Evolutionary conservation across 2,888 invertebrate genomes (phyloP).

Genomic region (Dendrolimus pini): DNA sequence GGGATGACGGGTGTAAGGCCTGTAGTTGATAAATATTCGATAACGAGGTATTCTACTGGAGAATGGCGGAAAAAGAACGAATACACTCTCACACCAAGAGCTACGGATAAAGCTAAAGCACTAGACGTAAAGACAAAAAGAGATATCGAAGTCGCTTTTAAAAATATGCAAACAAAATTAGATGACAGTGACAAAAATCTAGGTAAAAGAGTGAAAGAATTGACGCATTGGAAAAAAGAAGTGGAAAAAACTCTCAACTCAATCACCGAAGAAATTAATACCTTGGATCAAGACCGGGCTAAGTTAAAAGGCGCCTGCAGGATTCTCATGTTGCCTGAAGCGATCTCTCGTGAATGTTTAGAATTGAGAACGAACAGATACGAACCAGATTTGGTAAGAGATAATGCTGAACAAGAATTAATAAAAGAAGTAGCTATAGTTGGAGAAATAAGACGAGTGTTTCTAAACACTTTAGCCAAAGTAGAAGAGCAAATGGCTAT

Average conservation of each 20-base stretch:
- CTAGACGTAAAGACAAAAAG: conserved; percentile 35
- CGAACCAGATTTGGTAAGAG: conserved; percentile 86
- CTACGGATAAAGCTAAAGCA: conserved; percentile 44
- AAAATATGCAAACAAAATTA: conserved; percentile 69
- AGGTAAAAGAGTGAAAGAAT: conserved; percentile 37
- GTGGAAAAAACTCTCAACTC: conserved; percentile 78
- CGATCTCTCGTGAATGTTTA: conserved; percentile 83
- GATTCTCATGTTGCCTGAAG: conserved; percentile 82
- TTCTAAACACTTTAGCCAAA: conserved; percentile 79
- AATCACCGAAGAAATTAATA: conserved; percentile 80
- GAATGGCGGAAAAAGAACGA: conserved; percentile 82
- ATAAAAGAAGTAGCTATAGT: conserved; percentile 86
- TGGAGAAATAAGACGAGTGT: conserved; percentile 80
- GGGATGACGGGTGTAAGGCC: conserved; percentile 86
- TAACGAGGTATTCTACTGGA: conserved; percentile 82
- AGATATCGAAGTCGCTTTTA: conserved; percentile 73
- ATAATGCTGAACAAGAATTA: conserved; percentile 87
- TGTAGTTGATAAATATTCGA: conserved; percentile 86
- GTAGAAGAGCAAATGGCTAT: conserved; percentile 82
- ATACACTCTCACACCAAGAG: conserved; percentile 56
- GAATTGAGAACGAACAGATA: conserved; percentile 81
- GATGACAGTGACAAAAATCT: conserved; percentile 57
- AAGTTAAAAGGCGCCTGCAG: conserved; percentile 81
- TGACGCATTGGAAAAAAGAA: conserved; percentile 82
- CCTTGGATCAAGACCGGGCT: conserved; percentile 79